Evolutionary conservation across 2,888 invertebrate species (phyloP).

Genomic region (Tetranychus truncatus): DNA sequence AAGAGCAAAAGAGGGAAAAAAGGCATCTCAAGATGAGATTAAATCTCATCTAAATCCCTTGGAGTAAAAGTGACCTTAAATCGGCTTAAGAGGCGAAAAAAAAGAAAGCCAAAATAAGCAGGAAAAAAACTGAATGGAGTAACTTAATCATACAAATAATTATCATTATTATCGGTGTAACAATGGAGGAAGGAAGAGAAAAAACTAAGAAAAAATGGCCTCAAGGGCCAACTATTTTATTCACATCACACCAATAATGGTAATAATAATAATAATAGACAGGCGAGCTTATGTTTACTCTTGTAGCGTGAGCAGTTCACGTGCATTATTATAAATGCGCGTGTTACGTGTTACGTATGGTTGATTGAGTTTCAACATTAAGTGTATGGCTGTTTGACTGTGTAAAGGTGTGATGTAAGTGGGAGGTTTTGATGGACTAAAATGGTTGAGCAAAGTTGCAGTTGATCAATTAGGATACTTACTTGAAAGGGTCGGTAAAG

Average conservation of each 20-base stretch:
- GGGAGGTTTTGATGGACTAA: not conserved
- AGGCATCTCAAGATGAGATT: not conserved
- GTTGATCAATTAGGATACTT: not conserved
- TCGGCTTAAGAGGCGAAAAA: not conserved
- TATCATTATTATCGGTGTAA: not conserved
- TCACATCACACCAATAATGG: not conserved
- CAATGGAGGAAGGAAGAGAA: not conserved
- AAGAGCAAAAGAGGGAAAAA: not conserved
- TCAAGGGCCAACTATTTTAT: not conserved
- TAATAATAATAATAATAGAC: not conserved
- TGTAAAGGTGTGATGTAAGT: not conserved
- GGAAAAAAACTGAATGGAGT: not conserved
- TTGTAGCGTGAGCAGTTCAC: not conserved
- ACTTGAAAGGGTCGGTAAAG: not conserved
- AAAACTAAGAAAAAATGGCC: not conserved
- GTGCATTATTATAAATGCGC: not conserved
- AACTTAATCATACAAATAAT: not conserved
- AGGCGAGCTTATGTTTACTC: not conserved
- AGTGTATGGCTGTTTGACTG: too few species aligned
- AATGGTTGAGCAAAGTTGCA: not conserved
- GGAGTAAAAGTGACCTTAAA: not conserved
- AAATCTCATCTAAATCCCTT: not conserved
- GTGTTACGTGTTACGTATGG: not conserved
- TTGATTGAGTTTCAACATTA: not conserved
- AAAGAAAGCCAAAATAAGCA: not conserved